These are phyloP conservation scores for Hanleya hanleyi DNA, from an alignment of 2,888 invertebrate species.

Conservation along the genomic window DNA sequence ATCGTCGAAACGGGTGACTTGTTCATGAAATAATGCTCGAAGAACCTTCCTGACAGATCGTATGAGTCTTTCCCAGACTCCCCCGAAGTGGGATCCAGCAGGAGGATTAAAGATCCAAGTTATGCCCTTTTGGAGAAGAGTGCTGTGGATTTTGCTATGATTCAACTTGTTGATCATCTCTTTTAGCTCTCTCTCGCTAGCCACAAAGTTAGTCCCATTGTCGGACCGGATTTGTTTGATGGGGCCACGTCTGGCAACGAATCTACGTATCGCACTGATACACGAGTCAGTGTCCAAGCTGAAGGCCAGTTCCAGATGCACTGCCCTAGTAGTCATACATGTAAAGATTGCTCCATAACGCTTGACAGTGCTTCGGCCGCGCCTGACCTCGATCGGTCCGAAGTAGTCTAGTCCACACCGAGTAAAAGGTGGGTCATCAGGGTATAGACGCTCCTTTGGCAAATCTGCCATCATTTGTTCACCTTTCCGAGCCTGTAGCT, in stretches of 20 bases:
- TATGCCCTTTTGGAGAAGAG: conserved; percentile 12
- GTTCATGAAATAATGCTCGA: conserved; percentile 17
- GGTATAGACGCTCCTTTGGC: too few species aligned
- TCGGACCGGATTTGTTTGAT: conserved; percentile 34
- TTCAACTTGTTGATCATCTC: not conserved
- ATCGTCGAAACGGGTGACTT: conserved; percentile 23
- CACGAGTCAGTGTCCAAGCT: conserved; percentile 42
- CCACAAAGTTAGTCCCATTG: conserved; percentile 40
- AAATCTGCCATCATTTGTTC: too few species aligned
- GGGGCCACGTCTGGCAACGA: conserved; percentile 38
- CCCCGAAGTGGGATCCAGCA: conserved; percentile 46
- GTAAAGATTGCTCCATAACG: conserved; percentile 36
- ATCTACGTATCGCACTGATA: conserved; percentile 38
- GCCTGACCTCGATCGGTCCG: too few species aligned
- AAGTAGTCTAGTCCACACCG: too few species aligned
- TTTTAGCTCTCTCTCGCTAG: conserved; percentile 29
- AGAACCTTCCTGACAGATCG: conserved; percentile 39
- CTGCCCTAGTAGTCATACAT: not conserved
- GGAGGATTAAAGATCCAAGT: conserved; percentile 42
- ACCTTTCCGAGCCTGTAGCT: too few species aligned
- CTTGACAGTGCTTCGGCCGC: too few species aligned
- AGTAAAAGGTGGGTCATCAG: too few species aligned
- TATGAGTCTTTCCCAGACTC: conserved; percentile 51
- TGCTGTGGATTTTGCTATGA: not conserved
- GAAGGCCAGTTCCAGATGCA: conserved; percentile 34